phyloP scores from a whole-genome alignment of 2,797 vertebrate genomes.

The Macropus fuliginosus region DNA sequence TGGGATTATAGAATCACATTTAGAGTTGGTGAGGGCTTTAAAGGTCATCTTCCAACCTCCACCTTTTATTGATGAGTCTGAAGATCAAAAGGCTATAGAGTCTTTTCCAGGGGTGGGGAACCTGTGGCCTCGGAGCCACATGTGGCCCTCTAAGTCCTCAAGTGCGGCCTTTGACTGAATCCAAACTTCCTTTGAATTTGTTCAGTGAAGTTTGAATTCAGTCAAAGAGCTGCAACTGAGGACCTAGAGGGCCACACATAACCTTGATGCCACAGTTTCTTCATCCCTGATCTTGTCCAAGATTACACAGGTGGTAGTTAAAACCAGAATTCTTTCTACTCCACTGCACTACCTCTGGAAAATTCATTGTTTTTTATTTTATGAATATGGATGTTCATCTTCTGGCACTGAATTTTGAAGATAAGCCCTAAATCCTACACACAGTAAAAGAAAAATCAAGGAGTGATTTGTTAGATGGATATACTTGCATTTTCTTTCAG shows the following conservation, averaged over 20 bases:
- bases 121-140: too few relatives aligned
- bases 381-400: conserved; percentile 84
- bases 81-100: neutral
- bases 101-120: neutral
- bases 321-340: neutral
- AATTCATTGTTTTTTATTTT: conserved; percentile 86
- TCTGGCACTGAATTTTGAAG: conserved; percentile 86
- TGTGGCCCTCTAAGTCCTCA: too few relatives aligned
- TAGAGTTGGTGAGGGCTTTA: neutral
- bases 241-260: too few relatives aligned
- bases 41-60: neutral
- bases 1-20: neutral
- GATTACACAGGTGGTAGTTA: neutral
- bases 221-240: too few relatives aligned
- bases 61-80: neutral
- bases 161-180: too few relatives aligned
- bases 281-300: neutral
- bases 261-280: too few relatives aligned
- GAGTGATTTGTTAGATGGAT: conserved; percentile 74
- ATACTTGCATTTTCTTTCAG: conserved; percentile 66
- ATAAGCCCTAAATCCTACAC: conserved; percentile 84
- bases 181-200: too few relatives aligned
- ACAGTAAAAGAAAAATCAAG: conserved; percentile 85
- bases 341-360: neutral
- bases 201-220: too few relatives aligned